phyloP scores from a whole-genome alignment of 2,797 vertebrate species.

The Schizopygopsis pylzovi region DNA sequence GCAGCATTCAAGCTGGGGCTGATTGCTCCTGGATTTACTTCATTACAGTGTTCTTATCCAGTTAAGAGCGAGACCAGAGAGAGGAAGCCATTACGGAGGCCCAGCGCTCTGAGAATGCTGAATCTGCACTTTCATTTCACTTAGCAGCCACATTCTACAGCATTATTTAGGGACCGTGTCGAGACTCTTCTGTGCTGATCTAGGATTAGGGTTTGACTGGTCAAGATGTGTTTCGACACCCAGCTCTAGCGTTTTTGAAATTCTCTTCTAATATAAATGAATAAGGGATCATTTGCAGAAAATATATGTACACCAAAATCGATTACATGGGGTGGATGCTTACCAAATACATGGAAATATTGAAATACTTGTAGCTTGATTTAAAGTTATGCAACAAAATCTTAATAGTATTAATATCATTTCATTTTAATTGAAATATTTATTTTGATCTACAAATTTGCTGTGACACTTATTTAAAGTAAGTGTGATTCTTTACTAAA shows the following conservation, averaged over 20 bases:
- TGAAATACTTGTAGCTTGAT: not conserved
- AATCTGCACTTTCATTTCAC: slow-evolving; percentile 67
- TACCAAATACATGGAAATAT: not conserved
- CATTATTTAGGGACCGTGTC: slow-evolving; percentile 29
- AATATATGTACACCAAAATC: not conserved
- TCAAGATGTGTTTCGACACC: slow-evolving; percentile 8
- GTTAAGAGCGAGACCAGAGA: slow-evolving; percentile 53
- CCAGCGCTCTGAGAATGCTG: slow-evolving; percentile 44
- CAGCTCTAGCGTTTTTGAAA: not conserved
- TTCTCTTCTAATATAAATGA: not conserved
- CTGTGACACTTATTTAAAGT: not conserved
- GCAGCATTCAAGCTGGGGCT: slow-evolving; percentile 68
- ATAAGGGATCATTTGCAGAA: not conserved
- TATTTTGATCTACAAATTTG: not conserved
- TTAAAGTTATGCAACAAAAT: not conserved
- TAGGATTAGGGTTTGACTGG: slow-evolving; percentile 12
- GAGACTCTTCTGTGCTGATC: slow-evolving; percentile 36
- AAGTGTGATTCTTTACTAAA: not conserved
- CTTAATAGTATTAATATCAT: not conserved
- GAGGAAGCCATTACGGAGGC: slow-evolving; percentile 49
- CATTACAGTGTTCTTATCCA: slow-evolving; percentile 61
- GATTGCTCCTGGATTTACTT: slow-evolving; percentile 64
- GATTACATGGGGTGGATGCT: not conserved
- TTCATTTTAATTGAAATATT: not conserved
- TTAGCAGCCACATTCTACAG: slow-evolving; percentile 41